Base-by-base conservation (phyloP, 2,888 invertebrate species). In the Torymus aiolomorphi region DNA sequence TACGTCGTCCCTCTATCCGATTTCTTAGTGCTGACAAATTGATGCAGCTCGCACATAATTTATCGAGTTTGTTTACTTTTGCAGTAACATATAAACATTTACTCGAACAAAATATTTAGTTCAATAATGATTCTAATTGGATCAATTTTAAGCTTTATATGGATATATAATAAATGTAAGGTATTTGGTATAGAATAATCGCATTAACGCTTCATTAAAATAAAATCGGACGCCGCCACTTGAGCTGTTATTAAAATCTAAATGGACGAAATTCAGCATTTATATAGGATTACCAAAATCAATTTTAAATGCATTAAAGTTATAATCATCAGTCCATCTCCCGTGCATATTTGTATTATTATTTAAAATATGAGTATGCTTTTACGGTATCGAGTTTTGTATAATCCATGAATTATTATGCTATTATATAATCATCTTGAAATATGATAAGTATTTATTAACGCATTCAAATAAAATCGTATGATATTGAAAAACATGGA, bases 131-230 rank as follows among this genome's bases (percentile, higher is more conserved):
- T 63, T 54, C 73, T 63, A 73, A 54, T 73, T 31, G 16, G 31
- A 63, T 16, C 66, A 57, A 74, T 57, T 74, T 66, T 65, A n/a
- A 52, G 13, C 20, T 13, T 10, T 52, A 72, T 72, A 59, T 18
- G 74, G 14, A 65, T 74, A 66, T 65, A n/a, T n/a, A n/a, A 56
- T 65, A 31, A 74, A 65, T 74, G 5, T 70, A 70, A 59, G 49
- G 49, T 66, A 65, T 65, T 49, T n/a, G n/a, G 49, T 24, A 56
- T 20, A 66, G 49, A 56, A 65, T 74, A 65, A 65, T 70, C 59
- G 70, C 42, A 70, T 74, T 74, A 74, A 14, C 42, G 56, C 24
- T 74, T 74, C 65, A 49, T 74, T 65, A 74, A 74, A 74, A 74
- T 74, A 74, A 74, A 65, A 74, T 66, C n/a, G 56, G 12, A 66